Conservation (phyloP, 2,888 invertebrate species). For the Holacanthella duospinosa region DNA sequence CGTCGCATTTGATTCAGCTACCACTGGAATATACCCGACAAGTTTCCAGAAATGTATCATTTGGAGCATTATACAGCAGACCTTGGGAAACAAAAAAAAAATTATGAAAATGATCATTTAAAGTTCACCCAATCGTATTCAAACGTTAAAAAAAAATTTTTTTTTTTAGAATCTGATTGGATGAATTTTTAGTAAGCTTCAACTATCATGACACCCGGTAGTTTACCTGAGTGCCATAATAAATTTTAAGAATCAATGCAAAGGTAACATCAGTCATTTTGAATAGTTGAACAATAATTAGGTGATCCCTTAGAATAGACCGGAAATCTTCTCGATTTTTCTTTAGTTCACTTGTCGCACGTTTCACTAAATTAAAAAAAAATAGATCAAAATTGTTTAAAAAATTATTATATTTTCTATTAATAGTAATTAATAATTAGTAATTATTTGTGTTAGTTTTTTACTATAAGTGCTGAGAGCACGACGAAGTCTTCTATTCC, state of each 20-base stretch:
- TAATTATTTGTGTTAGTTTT: too few relatives aligned
- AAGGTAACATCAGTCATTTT: conserved; percentile 18
- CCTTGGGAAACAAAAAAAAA: background rate
- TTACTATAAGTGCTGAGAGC: background rate
- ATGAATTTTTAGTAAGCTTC: too few relatives aligned
- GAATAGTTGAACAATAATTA: conserved; percentile 18
- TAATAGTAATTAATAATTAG: background rate
- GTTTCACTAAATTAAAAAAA: background rate
- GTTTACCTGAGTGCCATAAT: conserved; percentile 14
- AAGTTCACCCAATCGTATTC: too few relatives aligned
- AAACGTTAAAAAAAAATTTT: too few relatives aligned
- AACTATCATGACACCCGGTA: too few relatives aligned
- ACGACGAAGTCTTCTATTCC: conserved; percentile 17
- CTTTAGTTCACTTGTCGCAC: conserved; percentile 3
- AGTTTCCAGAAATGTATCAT: conserved; percentile 1
- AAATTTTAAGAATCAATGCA: conserved; percentile 12
- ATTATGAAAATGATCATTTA: too few relatives aligned
- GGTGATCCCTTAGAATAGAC: conserved; percentile 16
- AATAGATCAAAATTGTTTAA: background rate
- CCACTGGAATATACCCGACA: background rate
- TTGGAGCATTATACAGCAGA: background rate
- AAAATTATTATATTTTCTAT: background rate
- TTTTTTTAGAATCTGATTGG: too few relatives aligned
- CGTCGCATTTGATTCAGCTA: background rate
- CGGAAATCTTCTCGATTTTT: background rate